Conservation (phyloP, 1,140 invertebrate species). For the Zeugodacus cucurbitae region DNA sequence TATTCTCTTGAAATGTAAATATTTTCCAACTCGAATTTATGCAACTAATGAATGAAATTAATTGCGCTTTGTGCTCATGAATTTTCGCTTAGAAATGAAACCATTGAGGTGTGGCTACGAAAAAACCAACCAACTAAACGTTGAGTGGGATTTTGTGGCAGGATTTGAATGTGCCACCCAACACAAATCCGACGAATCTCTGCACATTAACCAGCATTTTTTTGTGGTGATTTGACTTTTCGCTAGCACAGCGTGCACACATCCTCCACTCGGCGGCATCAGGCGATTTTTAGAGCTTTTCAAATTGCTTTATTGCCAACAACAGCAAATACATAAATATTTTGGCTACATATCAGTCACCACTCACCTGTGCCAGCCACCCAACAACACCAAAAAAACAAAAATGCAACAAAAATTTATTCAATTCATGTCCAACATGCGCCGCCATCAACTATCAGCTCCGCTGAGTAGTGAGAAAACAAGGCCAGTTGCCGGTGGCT, state of each 20-base stretch:
- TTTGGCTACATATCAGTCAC: not conserved
- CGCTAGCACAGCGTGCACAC: not conserved
- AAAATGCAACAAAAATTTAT: conserved; percentile 22
- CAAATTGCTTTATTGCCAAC: conserved; percentile 22
- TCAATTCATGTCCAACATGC: conserved; percentile 32
- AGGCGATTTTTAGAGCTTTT: conserved; percentile 1
- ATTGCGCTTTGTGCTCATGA: not conserved
- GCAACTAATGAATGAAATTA: conserved; percentile 31
- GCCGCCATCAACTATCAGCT: not conserved
- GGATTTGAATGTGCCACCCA: not conserved
- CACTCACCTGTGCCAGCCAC: not conserved
- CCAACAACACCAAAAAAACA: not conserved
- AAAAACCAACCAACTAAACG: not conserved
- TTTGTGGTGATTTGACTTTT: not conserved
- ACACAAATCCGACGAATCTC: not conserved
- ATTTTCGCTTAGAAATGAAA: not conserved
- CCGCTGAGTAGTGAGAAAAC: not conserved
- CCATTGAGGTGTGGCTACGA: not conserved
- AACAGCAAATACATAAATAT: not conserved
- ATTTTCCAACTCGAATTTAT: conserved; percentile 4
- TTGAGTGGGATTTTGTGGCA: not conserved
- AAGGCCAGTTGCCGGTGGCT: not conserved
- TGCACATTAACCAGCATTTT: not conserved
- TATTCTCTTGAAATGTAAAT: not conserved
- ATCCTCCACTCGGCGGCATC: not conserved